Conservation (phyloP, 2,113 vertebrate species). For the Merops nubicus region DNA sequence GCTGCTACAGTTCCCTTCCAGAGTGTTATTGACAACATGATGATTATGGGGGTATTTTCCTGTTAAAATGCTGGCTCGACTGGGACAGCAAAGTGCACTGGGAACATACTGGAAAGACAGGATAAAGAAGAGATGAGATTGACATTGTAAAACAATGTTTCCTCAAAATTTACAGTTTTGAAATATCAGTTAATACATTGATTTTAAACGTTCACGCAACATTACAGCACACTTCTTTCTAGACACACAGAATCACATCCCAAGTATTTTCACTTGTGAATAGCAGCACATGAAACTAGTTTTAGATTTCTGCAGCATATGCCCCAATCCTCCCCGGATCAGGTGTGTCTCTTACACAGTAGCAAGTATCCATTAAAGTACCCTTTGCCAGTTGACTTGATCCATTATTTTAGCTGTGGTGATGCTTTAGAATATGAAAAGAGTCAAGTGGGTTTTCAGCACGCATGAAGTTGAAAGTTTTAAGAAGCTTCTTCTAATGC, state of each 20-base stretch:
- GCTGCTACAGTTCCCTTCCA: constrained; percentile 98
- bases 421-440: neutral
- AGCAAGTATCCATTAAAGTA: neutral
- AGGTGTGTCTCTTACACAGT: rapidly evolving
- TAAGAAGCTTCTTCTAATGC: neutral
- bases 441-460: neutral
- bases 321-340: rapidly evolving
- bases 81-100: constrained; percentile 96
- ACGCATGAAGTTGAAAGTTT: neutral
- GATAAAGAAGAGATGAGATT: neutral
- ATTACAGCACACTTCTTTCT: neutral
- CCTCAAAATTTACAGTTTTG: neutral
- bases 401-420: neutral
- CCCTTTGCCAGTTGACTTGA: neutral
- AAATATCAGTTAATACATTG: neutral
- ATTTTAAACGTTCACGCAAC: neutral
- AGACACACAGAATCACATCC: neutral
- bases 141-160: neutral
- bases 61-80: constrained; percentile 94
- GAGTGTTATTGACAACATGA: constrained; percentile 94
- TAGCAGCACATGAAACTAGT: neutral
- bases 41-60: constrained; percentile 98
- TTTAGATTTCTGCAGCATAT: neutral
- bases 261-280: neutral
- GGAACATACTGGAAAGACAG: constrained; percentile 86